A percentile compares a stretch with the other conserved stretches of the same genome.
Conservation (phyloP, 2,113 vertebrate genomes). For the Clarias magur region DNA sequence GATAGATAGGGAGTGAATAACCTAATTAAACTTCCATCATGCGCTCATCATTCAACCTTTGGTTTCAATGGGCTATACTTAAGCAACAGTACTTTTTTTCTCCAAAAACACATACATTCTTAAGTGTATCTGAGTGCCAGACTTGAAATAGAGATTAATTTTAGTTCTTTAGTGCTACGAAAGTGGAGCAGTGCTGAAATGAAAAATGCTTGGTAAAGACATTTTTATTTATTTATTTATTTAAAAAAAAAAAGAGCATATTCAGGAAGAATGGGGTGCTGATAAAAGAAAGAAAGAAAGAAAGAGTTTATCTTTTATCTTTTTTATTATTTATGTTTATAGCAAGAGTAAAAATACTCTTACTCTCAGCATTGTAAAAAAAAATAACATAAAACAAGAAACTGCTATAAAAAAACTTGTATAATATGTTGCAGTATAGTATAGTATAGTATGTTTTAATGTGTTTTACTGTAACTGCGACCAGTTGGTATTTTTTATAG, state of each 20-base stretch:
- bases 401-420: no score
- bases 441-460: no score
- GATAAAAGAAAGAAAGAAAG: no score
- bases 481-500: neutral
- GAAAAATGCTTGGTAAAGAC: neutral
- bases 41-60: neutral
- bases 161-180: neutral
- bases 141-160: neutral
- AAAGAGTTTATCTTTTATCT: no score
- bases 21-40: neutral
- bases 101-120: conserved; percentile 14
- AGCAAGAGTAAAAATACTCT: no score
- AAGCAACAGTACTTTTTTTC: neutral
- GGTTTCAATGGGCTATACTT: neutral
- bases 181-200: neutral
- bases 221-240: neutral
- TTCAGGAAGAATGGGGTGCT: neutral
- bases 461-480: neutral
- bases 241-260: no score
- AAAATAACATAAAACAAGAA: no score
- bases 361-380: no score
- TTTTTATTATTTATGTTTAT: no score
- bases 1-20: neutral
- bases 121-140: conserved; percentile 28
- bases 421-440: no score